Conservation (phyloP, 2,113 vertebrate species). For the Phylloscopus whistleri region DNA sequence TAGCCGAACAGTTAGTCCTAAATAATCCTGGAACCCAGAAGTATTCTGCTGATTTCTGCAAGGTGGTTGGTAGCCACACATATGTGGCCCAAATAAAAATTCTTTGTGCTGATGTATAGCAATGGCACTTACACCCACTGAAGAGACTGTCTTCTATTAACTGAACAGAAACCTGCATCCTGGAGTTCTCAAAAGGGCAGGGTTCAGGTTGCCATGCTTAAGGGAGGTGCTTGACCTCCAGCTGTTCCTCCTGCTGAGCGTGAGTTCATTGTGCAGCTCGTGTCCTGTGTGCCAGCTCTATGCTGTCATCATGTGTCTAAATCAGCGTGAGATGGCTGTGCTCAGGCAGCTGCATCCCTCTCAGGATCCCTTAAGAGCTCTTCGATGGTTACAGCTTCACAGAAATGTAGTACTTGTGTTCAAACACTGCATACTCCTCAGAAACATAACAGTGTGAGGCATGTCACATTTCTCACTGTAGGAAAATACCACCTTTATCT, state of each 20-base stretch:
- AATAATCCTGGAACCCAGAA: neutral
- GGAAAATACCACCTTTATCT: neutral
- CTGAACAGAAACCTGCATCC: neutral
- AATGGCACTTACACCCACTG: fast-evolving
- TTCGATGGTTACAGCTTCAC: neutral
- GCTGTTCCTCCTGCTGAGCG: neutral
- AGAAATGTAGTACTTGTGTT: neutral
- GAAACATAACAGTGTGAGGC: neutral
- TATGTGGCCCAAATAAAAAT: neutral
- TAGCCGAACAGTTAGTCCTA: neutral
- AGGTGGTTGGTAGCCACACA: neutral
- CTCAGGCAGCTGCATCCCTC: neutral
- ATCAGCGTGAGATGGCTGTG: neutral
- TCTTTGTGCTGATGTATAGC: neutral
- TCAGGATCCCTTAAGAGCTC: neutral
- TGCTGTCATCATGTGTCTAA: neutral
- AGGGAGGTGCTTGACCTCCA: neutral
- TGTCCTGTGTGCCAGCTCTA: neutral
- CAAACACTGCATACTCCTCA: neutral
- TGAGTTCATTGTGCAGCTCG: neutral
- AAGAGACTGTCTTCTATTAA: neutral
- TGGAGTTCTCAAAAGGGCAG: neutral
- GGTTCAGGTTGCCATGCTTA: neutral
- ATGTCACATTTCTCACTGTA: neutral
- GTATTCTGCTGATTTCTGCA: neutral